Evolutionary conservation across 2,888 invertebrate species (phyloP), one percentile per base, ranked within the genome.

Genomic region (Beris morrisii): DNA sequence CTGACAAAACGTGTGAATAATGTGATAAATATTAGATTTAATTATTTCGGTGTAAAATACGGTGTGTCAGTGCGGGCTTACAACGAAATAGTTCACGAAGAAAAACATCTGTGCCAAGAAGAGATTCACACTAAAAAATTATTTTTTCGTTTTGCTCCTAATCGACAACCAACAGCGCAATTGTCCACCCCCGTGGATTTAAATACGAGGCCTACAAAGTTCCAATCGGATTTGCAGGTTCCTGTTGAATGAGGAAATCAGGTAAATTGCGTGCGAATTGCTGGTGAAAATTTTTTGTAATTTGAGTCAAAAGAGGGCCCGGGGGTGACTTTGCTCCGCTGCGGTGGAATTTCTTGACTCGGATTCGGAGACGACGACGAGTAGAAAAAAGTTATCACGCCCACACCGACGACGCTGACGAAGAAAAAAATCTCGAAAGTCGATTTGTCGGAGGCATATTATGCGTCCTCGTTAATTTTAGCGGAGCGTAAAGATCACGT

Each of bases 381-480:
- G 65, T 50, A 56, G 56, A 68, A 67, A 56, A 63, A 61, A 61
- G 53, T 63, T 65, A 22, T 65, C 68, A 68, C 68, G 68, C 68
- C 68, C 68, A 68, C 68, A 65, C 61, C 65, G 59, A 63, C 52
- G 38, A 38, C 61, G 50, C 15, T 38, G 15, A 58, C 52, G 65
- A 56, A 57, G 63, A 68, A 65, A 66, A 68, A 55, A 65, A 65
- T 55, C 52, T 58, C 55, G 48, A 45, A 50, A 61, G 38, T 43
- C 50, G 50, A 61, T 32, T 61, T 30, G 50, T 31, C 56, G 38
- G 61, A n/a, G 52, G 32, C 52, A 31, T 32, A 59, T 30, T 58
- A 32, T 65, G 68, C 65, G 68, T 68, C 68, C 68, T 65, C 68
- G 65, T 65, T 68, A 68, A 68, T 52, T 61, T 61, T 61, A 61